phyloP scores from a whole-genome alignment of 2,888 invertebrate genomes.

The Parnassius apollo region DNA sequence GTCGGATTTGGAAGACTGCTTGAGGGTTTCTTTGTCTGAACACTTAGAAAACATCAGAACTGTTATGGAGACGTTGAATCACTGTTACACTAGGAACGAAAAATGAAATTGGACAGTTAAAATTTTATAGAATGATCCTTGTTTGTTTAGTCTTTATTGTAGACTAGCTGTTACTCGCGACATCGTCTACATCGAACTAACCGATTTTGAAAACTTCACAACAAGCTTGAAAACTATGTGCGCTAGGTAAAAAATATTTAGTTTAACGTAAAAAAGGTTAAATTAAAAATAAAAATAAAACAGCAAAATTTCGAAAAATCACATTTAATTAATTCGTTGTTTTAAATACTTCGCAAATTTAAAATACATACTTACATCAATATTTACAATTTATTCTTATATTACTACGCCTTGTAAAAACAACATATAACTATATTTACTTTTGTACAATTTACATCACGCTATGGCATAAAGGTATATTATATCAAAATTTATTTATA shows the following conservation, averaged over 20 bases:
- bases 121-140: too few relatives aligned
- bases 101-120: not conserved
- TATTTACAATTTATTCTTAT: slow-evolving; percentile 12
- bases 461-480: slow-evolving; percentile 44
- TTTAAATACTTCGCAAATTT: slow-evolving; percentile 20
- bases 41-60: slow-evolving; percentile 44
- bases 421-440: slow-evolving; percentile 22
- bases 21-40: slow-evolving; percentile 40
- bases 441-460: slow-evolving; percentile 53
- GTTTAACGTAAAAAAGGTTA: too few relatives aligned
- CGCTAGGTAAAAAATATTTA: too few relatives aligned
- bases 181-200: too few relatives aligned
- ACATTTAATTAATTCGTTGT: slow-evolving; percentile 25
- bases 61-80: slow-evolving; percentile 42
- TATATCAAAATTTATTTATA: not conserved
- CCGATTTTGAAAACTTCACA: too few relatives aligned
- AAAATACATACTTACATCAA: slow-evolving; percentile 6
- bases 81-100: slow-evolving; percentile 42
- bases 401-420: not conserved
- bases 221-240: too few relatives aligned
- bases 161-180: too few relatives aligned
- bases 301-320: slow-evolving; percentile 29
- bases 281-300: slow-evolving; percentile 3
- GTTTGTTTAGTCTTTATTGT: too few relatives aligned
- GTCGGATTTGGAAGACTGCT: slow-evolving; percentile 43